Percentiles rank a stretch among this genome's conserved stretches.
These are phyloP conservation scores for Dunckerocampus dactyliophorus DNA, from an alignment of 2,113 vertebrate species.

Conservation along the genomic window DNA sequence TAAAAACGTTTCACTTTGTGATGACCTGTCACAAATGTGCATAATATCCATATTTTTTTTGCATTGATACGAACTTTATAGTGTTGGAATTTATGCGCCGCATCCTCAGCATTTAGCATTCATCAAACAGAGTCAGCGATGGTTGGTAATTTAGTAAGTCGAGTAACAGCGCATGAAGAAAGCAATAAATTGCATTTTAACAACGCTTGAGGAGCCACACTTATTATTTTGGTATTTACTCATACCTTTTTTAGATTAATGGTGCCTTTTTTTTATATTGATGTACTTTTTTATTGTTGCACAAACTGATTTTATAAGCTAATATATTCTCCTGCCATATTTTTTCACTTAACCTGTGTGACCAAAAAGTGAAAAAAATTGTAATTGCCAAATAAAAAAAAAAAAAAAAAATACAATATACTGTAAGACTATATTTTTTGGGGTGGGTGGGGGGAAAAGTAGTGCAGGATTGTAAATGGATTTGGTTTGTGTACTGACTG, in stretches of 20 bases:
- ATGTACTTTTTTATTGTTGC: neutral
- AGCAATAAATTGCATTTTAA: too few species aligned
- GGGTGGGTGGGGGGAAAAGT: slow-evolving; percentile 20
- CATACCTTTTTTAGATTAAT: neutral
- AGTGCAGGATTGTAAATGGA: slow-evolving; percentile 58
- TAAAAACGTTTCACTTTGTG: too few species aligned
- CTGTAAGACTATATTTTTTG: slow-evolving; percentile 40
- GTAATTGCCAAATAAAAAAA: slow-evolving; percentile 2
- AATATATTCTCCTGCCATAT: slow-evolving; percentile 35
- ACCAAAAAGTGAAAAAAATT: slow-evolving; percentile 24
- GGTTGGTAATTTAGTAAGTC: too few species aligned
- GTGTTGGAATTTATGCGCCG: neutral
- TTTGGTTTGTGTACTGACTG: slow-evolving; percentile 58
- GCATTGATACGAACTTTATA: too few species aligned
- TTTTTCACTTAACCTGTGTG: slow-evolving; percentile 57
- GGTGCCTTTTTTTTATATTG: neutral
- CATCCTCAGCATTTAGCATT: slow-evolving; percentile 4
- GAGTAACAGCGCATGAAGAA: neutral
- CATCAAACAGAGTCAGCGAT: slow-evolving; percentile 5
- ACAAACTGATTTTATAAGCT: neutral
- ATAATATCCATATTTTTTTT: neutral
- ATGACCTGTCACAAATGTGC: neutral
- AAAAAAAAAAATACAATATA: slow-evolving; percentile 31
- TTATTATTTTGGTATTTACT: neutral
- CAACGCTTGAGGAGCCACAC: neutral